Evolutionary conservation across 2,888 invertebrate genomes (phyloP).

Genomic region (Gastracanthus pulcherrimus): DNA sequence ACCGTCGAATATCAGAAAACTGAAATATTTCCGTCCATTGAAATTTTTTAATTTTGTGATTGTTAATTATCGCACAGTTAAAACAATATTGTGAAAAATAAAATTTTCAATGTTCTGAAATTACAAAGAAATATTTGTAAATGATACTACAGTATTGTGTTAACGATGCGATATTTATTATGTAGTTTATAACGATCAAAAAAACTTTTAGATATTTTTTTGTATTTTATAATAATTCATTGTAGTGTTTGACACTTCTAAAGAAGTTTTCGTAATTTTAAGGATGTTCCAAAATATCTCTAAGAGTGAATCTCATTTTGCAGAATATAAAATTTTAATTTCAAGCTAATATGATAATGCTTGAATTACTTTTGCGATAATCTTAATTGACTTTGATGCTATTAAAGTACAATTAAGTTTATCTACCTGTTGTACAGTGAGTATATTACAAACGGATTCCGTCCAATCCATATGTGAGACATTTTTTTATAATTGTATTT

Average conservation of each 20-base stretch:
- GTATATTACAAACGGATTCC: slow-evolving; percentile 26
- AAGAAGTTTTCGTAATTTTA: slow-evolving; percentile 1
- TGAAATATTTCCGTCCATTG: slow-evolving; percentile 31
- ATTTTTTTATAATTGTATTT: slow-evolving; percentile 30
- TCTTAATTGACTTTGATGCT: slow-evolving; percentile 2
- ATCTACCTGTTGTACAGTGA: neutral
- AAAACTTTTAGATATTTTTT: neutral
- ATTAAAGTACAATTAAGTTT: slow-evolving; percentile 8
- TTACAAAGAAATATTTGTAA: neutral
- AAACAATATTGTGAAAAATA: neutral
- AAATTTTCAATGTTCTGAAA: neutral
- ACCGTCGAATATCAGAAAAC: neutral
- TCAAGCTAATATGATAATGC: neutral
- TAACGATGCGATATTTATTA: neutral
- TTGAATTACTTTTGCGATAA: neutral
- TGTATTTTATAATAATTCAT: neutral
- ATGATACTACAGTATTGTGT: neutral
- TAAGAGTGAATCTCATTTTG: slow-evolving; percentile 13
- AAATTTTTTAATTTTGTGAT: neutral
- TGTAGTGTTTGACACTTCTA: neutral
- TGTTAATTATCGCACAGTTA: neutral
- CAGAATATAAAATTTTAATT: neutral
- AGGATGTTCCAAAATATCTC: neutral
- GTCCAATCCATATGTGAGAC: slow-evolving; percentile 35
- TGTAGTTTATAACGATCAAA: neutral